phyloP scores from a whole-genome alignment of 2,113 vertebrate species.

The Nannobrachium achirus region DNA sequence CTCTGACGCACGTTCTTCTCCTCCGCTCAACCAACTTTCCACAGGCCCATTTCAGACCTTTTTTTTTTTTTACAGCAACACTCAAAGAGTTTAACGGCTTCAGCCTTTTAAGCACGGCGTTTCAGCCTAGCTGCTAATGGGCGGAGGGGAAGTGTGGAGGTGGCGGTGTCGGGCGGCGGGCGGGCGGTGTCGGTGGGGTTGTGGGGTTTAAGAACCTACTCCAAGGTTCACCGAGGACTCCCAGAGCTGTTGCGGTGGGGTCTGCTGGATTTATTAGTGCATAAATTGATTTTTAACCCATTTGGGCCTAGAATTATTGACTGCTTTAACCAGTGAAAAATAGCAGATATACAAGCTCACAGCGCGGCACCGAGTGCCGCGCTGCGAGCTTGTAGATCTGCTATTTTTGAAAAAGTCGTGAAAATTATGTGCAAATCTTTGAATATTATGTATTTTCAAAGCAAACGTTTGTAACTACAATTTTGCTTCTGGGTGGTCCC shows the following conservation, averaged over 20 bases:
- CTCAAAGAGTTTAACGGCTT: constrained; percentile 48
- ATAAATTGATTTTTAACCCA: constrained; percentile 82
- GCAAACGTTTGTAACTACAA: too few species aligned
- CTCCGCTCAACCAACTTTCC: constrained; percentile 63
- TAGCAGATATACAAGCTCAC: too few species aligned
- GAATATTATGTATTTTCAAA: too few species aligned
- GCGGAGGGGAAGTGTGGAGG: constrained; percentile 29
- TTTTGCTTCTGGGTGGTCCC: too few species aligned
- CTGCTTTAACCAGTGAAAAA: too few species aligned
- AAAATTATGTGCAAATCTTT: too few species aligned
- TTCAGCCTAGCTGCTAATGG: constrained; percentile 50
- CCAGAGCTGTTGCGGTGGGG: constrained; percentile 73
- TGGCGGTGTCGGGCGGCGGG: background rate
- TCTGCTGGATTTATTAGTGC: constrained; percentile 77
- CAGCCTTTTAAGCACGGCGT: constrained; percentile 17
- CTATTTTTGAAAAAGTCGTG: too few species aligned
- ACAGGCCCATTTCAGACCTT: constrained; percentile 43
- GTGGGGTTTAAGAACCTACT: constrained; percentile 18
- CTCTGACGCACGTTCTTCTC: constrained; percentile 17
- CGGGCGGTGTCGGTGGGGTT: background rate
- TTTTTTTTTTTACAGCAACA: constrained; percentile 54
- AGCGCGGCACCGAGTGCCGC: too few species aligned
- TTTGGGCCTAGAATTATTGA: too few species aligned
- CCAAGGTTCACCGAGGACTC: constrained; percentile 71
- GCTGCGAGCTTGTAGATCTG: too few species aligned